Base-by-base conservation (phyloP, 2,113 vertebrate genomes). In the Nothoprocta perdicaria region DNA sequence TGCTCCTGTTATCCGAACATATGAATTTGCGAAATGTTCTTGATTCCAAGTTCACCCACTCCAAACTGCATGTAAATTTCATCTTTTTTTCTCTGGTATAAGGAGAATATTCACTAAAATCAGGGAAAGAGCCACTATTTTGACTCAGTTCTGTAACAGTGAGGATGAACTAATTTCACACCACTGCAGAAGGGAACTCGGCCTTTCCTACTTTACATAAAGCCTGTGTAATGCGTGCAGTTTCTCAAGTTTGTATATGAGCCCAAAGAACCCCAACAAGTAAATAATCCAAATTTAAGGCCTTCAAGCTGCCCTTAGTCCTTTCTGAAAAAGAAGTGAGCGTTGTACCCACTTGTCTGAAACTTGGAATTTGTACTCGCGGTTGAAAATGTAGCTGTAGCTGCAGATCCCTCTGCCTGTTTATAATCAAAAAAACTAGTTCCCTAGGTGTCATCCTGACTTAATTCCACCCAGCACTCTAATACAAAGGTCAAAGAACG, bases 171-270 rank as follows among this genome's bases (percentile, higher is more conserved):
- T 2, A 38, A 75, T 86, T 92, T 65, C 24, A 33, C 17, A 27
- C 11, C 3, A 1, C 4, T 2, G n/a, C 10, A 33, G 45, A 29
- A 68, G 4, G 1, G 16, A 61, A 26, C 62, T 24, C 8, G 27
- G 76, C 6, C 35, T 63, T 66, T 69, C 90, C 76, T 52, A 57
- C 5, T 40, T 75, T 53, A 61, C 22, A 76, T 33, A 79, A 93
- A 72, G 58, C 26, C n/a, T 22, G 6, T 10, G 31, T 38, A 43
- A 27, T 14, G 27, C 8, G 26, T 15, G 15, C 16, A 55, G 53
- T 9, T 52, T 29, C 9, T 40, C 48, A 61, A n/a, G 35, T 29
- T 16, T 21, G n/a, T 2, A 2, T 22, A 67, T 14, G 52, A 52
- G 38, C 27, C 27, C 77, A 29, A 24, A 74, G 35, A 48, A 81